These are phyloP conservation scores for Micoletzkya japonica DNA, from an alignment of 2,888 invertebrate genomes.

Conservation along the genomic window DNA sequence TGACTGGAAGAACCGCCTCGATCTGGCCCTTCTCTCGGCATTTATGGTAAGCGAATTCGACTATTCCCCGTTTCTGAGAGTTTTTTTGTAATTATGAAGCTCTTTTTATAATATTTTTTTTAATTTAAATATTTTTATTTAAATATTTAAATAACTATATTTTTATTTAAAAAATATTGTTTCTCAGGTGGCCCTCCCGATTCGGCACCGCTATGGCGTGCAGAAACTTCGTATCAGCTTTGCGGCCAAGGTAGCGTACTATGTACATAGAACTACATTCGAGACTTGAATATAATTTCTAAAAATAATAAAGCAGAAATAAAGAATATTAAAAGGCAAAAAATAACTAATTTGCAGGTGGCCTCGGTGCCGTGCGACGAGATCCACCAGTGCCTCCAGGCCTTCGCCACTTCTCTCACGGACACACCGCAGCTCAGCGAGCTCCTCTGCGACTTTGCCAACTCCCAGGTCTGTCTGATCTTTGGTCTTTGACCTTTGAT, in stretches of 20 bases:
- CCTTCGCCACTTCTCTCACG: slow-evolving; percentile 1
- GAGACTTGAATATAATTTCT: no score
- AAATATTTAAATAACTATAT: background rate
- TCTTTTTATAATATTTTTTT: background rate
- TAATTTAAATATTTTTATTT: background rate
- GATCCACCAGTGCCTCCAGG: slow-evolving; percentile 15
- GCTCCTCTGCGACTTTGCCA: slow-evolving; percentile 19
- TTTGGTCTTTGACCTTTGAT: background rate
- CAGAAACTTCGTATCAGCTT: slow-evolving; percentile 14
- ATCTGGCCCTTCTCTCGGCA: slow-evolving; percentile 14
- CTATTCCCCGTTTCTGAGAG: background rate
- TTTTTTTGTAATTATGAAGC: no score
- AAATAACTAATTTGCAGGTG: background rate
- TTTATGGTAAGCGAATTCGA: slow-evolving; percentile 4
- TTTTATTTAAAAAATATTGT: background rate
- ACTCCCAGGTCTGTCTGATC: slow-evolving; percentile 3
- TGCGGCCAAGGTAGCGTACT: background rate
- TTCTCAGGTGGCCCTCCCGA: slow-evolving; percentile 11
- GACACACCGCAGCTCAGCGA: slow-evolving; percentile 5
- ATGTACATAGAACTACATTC: background rate
- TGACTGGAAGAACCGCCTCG: slow-evolving; percentile 11
- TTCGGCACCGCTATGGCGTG: background rate
- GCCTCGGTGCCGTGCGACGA: slow-evolving; percentile 15
- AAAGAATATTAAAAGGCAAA: background rate
- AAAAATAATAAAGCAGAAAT: background rate